Base-by-base conservation (phyloP, 1,140 invertebrate species). In the Drosophila subobscura region DNA sequence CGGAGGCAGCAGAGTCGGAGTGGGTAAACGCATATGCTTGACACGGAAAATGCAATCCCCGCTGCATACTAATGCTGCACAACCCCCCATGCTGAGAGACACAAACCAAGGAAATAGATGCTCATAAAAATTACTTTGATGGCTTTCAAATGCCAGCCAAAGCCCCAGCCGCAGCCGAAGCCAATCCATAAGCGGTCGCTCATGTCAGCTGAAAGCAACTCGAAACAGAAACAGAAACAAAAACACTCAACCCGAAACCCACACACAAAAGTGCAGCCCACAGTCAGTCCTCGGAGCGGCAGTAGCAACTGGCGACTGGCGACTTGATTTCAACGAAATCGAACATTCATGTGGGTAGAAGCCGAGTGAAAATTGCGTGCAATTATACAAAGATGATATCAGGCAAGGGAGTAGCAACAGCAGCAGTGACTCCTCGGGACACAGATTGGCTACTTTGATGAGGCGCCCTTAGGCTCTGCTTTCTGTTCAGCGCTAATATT, bases 321-420 rank as follows among this genome's bases (percentile, higher is more conserved):
- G 73, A 72, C 67, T 79, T 63, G 29, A 72, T 50, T 45, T 53
- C 52, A 33, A 52, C 53, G 25, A 6, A 27, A 27, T 27, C 25
- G 25, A 27, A 23, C 16, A 23, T 65, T 41, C 47, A 55, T 41
- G 79, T 85, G 79, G 79, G 79, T 20, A 76, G 80, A 37, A 10
- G 33, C 54, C 55, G 55, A 54, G 67, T 80, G 81, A 77, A 84
- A 80, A 84, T 80, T 86, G 81, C 81, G 77, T 77, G 81, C 77
- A 85, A 85, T 86, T 85, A 80, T 80, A 67, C 59, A 77, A 66
- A 80, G 81, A 80, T 85, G 81, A 86, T 86, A 86, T 77, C 72
- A 80, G 63, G 25, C 25, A 0, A 5, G 3, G 29, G 7, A 33
- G 29, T 7, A 33, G 29, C 29, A 33, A 7, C 63, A 56, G 25